Conservation (phyloP, 1,140 invertebrate genomes). For the Zaprionus lachaisei region DNA sequence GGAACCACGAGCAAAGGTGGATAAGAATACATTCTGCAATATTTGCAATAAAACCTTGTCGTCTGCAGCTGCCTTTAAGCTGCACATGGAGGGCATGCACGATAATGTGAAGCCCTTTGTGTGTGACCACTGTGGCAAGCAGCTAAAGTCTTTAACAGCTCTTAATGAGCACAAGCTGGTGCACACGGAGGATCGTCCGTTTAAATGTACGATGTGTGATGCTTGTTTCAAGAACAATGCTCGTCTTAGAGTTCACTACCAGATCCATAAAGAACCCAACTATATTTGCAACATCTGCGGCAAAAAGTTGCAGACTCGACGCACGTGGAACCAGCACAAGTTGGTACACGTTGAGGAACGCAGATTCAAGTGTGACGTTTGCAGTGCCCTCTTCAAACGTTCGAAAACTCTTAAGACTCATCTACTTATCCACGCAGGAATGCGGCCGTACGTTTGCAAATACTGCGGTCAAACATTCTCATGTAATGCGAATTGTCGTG, state of each 20-base stretch:
- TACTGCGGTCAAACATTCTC: conserved; percentile 85
- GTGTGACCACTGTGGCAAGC: conserved; percentile 85
- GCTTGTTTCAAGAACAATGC: conserved; percentile 83
- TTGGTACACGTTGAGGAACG: conserved; percentile 84
- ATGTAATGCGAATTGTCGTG: conserved; percentile 85
- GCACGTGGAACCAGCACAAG: conserved; percentile 85
- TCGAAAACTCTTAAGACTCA: conserved; percentile 84
- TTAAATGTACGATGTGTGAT: conserved; percentile 84
- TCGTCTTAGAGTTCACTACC: conserved; percentile 72
- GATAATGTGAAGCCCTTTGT: conserved; percentile 84
- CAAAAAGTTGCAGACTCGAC: conserved; percentile 84
- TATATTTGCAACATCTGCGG: conserved; percentile 85
- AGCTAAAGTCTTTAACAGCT: conserved; percentile 85
- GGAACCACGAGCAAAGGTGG: conserved; percentile 22
- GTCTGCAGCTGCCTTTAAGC: conserved; percentile 62
- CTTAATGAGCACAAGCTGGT: conserved; percentile 85
- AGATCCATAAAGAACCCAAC: conserved; percentile 84
- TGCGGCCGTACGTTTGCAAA: conserved; percentile 84
- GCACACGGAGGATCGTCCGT: conserved; percentile 85
- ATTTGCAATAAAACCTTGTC: conserved; percentile 82
- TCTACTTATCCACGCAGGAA: conserved; percentile 84
- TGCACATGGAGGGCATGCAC: conserved; percentile 84
- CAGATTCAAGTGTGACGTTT: conserved; percentile 84
- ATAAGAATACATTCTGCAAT: conserved; percentile 62
- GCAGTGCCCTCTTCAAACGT: conserved; percentile 77